Evolutionary conservation across 2,113 vertebrate genomes (phyloP), one percentile per base, ranked within the genome.

Genomic region (Formicarius rufipectus): DNA sequence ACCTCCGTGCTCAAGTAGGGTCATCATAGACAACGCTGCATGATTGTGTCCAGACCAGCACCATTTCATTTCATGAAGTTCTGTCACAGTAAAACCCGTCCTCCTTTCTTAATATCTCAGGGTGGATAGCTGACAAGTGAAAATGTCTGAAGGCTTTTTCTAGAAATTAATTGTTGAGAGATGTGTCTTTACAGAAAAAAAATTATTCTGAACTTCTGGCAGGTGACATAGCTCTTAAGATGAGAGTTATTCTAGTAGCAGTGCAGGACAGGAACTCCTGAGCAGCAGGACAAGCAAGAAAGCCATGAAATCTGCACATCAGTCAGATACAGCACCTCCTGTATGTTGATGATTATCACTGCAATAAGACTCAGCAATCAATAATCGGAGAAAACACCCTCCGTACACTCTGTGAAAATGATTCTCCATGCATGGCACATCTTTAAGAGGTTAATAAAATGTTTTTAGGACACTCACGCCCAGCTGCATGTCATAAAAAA

Each of bases 391-490:
- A 91, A 94, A 81, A 91, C 28, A 33, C n/a, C 24, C 30, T 82
- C 56, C 60, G 66, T 78, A 28, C 14, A 73, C n/a, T 56, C 83
- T 71, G 8, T 37, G 72, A 86, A 94, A 92, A 90, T 55, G 21
- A 90, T 69, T 87, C 27, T 86, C 81, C 31, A 62, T 79, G 73
- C 73, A 40, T 21, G 9, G 60, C 84, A 90, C 60, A 82, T 87
- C 83, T 91, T 89, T 44, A 87, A 68, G 81, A 94, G 58, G 52
- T 73, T 69, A 92, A 44, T 79, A 95, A 94, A 96, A 91, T 75
- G 89, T 64, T 95, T 93, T 89, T 53, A 93, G 69, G 72, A 78
- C 1, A 91, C 73, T 89, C 3, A 60, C 2, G 42, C 49, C 12
- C n/a, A 1, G 2, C 12, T 9, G 25, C 66, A 72, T n/a, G 59